These are phyloP conservation scores for Sarcophaga carnaria DNA, from an alignment of 2,888 invertebrate species.

Conservation along the genomic window DNA sequence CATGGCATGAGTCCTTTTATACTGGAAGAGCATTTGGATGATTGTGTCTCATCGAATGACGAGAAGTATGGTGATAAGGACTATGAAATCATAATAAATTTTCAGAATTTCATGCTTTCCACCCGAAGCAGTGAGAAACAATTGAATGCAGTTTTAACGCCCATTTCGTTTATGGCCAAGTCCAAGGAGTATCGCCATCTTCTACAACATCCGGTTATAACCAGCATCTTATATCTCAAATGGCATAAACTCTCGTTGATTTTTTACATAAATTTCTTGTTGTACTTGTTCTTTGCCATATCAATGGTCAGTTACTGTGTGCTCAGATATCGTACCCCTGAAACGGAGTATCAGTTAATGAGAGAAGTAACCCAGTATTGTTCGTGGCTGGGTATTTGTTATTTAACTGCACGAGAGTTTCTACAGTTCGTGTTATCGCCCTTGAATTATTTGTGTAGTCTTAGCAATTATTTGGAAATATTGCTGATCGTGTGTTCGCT, in stretches of 20 bases:
- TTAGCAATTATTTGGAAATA: slow-evolving; percentile 90
- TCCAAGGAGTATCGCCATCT: slow-evolving; percentile 86
- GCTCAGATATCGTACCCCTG: slow-evolving; percentile 83
- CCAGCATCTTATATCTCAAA: slow-evolving; percentile 90
- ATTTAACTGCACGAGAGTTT: slow-evolving; percentile 86
- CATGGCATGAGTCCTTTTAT: slow-evolving; percentile 87
- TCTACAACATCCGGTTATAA: slow-evolving; percentile 89
- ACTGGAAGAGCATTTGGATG: slow-evolving; percentile 87
- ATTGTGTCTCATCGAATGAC: slow-evolving; percentile 86
- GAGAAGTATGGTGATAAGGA: slow-evolving; percentile 86
- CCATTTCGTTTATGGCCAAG: slow-evolving; percentile 88
- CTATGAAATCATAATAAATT: slow-evolving; percentile 89
- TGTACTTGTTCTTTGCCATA: slow-evolving; percentile 87
- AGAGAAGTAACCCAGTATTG: slow-evolving; percentile 81
- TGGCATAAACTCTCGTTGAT: slow-evolving; percentile 90
- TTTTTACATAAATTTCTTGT: slow-evolving; percentile 87
- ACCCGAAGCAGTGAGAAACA: slow-evolving; percentile 72
- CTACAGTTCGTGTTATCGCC: slow-evolving; percentile 88
- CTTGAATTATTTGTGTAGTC: slow-evolving; percentile 85
- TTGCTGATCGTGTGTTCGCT: slow-evolving; percentile 85
- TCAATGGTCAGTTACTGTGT: slow-evolving; percentile 87
- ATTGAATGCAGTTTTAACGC: slow-evolving; percentile 87
- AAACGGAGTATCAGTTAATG: slow-evolving; percentile 81
- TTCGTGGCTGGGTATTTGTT: slow-evolving; percentile 84
- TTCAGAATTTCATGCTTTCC: slow-evolving; percentile 86